Base-by-base conservation (phyloP, 2,113 vertebrate species). In the Rattus rattus region DNA sequence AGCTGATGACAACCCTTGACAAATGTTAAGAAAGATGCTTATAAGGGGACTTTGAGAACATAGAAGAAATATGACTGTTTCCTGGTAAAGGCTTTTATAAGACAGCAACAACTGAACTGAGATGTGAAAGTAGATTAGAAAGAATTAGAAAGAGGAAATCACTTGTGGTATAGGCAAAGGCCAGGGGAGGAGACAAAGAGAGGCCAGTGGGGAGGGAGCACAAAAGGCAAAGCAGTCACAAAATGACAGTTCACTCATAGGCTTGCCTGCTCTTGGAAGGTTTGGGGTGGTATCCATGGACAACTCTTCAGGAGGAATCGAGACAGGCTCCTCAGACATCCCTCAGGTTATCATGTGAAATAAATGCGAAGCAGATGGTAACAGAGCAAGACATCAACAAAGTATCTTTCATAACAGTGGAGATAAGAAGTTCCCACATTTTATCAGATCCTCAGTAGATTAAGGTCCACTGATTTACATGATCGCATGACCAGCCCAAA, bases 381-480 rank as follows among this genome's bases (percentile, higher is more conserved):
- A 85, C 43, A 54, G 17, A 43, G 49, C 61, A 79, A 17, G 28
- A 33, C 20, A 12, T 6, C 73, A 84, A 79, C 47, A 43, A 91
- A 65, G 81, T 59, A 28, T 56, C 73, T 88, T 94, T 33, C 88
- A 3, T 24, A 54, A 70, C n/a, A 73, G n/a, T 6, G 30, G 47
- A 65, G 11, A 70, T 26, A 63, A 12, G 59, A 83, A 76, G 84
- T 75, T 85, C 36, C 72, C 73, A 49, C 11, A 70, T 77, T 67
- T 69, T 26, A 80, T 67, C 20, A 85, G 36, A 90, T 56, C 24
- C 26, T 7, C 2, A 73, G 54, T 26, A 83, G 52, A 22, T 56
- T 86, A 89, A 83, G 75, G 90, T 56, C 24, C 70, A 67, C 22
- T 59, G 9, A 49, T 95, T 97, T 93, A 63, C 28, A 70, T 87